Evolutionary conservation across 1,140 invertebrate genomes (phyloP), one percentile per base, ranked within the genome.

Genomic region (fruit fly (Drosophila melanogaster)): DNA sequence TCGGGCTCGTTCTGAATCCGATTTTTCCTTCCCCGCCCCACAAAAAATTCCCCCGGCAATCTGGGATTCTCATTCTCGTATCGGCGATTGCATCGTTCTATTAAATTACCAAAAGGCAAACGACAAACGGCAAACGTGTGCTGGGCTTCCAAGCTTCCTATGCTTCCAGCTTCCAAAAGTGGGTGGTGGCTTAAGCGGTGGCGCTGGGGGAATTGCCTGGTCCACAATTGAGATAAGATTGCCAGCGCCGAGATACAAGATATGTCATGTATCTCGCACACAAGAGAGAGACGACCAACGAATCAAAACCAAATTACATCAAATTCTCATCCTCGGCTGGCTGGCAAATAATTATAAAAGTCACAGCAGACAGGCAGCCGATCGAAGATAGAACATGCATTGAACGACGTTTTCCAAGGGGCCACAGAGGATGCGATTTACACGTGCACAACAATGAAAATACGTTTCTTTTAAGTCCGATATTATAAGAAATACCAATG

Each of bases 201-300:
- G 54, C 54, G 51, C 24, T 46, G 53, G 71, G 72, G 79, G 77
- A 70, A 85, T 85, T 70, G 83, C 74, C 70, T 76, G 81, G 65
- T 80, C 72, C 81, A 75, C 86, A 90, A 90, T 90, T 90, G 83
- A 90, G 86, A 90, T 90, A 90, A 90, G 86, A 90, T 85, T 89
- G 79, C 61, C 76, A 50, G 24, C 17, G 67, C 72, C 53, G 62
- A 84, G 84, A 87, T 87, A 87, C 85, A 84, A 89, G 85, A 89
- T 89, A 89, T 90, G 85, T 80, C 85, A 89, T 90, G 85, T 87
- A 87, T 89, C 67, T 70, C 79, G 84, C 83, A 83, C 83, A 62
- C 59, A 22, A 22, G 61, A 64, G 62, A 49, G 46, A 12, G 22
- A 72, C 11, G 33, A 8, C 43, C 56, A 50, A 50, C 57, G 37